Conservation (phyloP, 1,140 invertebrate genomes). For the Eumeta japonica region DNA sequence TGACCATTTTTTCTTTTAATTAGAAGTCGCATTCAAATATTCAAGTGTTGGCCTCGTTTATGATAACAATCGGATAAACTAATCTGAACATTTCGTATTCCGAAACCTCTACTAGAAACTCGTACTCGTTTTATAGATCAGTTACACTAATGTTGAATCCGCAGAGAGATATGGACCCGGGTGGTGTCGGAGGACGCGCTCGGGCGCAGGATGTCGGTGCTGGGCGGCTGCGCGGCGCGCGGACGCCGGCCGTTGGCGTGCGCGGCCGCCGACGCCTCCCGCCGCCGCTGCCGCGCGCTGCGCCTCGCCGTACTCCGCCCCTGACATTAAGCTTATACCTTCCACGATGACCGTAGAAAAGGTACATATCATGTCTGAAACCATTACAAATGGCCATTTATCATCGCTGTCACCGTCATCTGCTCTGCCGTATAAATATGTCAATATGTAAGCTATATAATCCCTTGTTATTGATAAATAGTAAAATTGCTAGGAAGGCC, state of each 20-base stretch:
- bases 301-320: conserved; percentile 65
- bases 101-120: no score
- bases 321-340: conserved; percentile 69
- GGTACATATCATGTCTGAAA: conserved; percentile 45
- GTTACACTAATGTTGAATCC: no score
- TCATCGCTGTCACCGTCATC: background rate
- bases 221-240: conserved; percentile 67
- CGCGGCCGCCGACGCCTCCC: conserved; percentile 69
- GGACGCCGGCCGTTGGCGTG: conserved; percentile 68
- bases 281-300: conserved; percentile 71
- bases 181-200: conserved; percentile 64
- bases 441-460: no score
- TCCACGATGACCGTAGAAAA: conserved; percentile 72
- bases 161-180: conserved; percentile 63
- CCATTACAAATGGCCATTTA: background rate
- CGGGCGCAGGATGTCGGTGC: conserved; percentile 67
- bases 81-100: no score
- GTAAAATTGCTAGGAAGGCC: no score
- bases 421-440: no score
- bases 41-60: no score
- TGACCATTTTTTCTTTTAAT: no score
- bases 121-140: background rate
- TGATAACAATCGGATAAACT: no score
- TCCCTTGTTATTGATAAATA: no score
- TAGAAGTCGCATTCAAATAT: no score